Base-by-base conservation (phyloP, 2,888 invertebrate species). In the Meandrusa payeni region DNA sequence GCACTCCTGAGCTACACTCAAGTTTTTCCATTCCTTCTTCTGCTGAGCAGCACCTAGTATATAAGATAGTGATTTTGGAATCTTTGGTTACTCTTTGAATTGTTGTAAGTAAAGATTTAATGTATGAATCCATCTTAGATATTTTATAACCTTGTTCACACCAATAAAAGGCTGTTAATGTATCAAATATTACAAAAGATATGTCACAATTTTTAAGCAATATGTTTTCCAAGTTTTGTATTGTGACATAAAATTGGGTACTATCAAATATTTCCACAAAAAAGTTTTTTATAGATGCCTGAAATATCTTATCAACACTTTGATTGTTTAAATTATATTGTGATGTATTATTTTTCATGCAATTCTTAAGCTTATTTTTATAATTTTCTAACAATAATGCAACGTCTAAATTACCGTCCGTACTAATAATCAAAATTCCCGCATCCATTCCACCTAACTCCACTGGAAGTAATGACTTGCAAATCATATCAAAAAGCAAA, bases 141-240 rank as follows among this genome's bases (percentile, higher is more conserved):
- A 82, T 71, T 73, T 79, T 86, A 46, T 61, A 71, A 50, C 58
- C 66, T 67, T 79, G 83, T 61, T 89, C 89, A 29, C 81, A 80
- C 89, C 89, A 89, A 60, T 89, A 89, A 63, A 85, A 89, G 51
- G 89, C 82, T 50, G 82, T 76, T 22, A 89, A 48, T 26, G 80
- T 82, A 51, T 89, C 76, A 55, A 89, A 63, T 40, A 88, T 55
- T 24, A 89, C 38, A 5, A 89, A 47, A 43, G 81, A 71, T 51
- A 86, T 72, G 52, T 79, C 75, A 17, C 65, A 52, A 55, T 86
- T 51, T 50, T 73, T 60, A 10, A 68, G 48, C 42, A 89, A 59
- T 27, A 86, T 55, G 43, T 61, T 78, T 59, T 87, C 88, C 31
- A 89, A 61, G 44, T 78, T 79, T 45, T 79, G 68, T 48, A 89